Conservation (phyloP, 2,797 vertebrate genomes). For the Psittacula echo region DNA sequence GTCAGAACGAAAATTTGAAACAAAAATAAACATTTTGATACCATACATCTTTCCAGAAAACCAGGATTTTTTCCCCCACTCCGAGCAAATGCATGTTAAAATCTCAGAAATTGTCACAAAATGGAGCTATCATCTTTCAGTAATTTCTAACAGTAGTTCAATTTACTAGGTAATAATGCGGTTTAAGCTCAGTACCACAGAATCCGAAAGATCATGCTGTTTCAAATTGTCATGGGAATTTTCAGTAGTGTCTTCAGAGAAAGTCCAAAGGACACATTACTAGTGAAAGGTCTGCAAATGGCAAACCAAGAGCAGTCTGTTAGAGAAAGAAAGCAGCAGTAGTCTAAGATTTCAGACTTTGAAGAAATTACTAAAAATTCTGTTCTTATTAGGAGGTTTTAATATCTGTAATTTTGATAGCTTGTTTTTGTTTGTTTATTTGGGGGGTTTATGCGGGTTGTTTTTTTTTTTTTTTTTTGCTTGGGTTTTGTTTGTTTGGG, state of each 20-base stretch:
- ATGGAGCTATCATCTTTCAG: background rate
- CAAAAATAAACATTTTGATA: background rate
- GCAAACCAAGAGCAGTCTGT: background rate
- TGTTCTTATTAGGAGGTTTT: background rate
- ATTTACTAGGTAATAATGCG: background rate
- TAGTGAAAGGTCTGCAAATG: background rate
- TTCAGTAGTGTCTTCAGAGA: background rate
- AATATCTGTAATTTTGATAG: background rate
- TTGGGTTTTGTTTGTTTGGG: background rate
- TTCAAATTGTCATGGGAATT: background rate
- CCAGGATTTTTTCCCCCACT: background rate
- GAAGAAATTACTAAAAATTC: background rate
- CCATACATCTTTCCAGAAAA: background rate
- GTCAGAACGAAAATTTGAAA: background rate
- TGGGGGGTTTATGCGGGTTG: background rate
- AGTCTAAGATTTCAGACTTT: background rate
- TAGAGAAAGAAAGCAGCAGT: accelerated
- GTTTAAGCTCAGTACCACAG: background rate
- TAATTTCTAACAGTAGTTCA: background rate
- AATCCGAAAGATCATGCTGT: background rate
- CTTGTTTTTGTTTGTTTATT: background rate
- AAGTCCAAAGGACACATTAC: background rate
- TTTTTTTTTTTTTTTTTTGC: background rate
- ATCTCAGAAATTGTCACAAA: background rate
- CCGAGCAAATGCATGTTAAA: background rate